These are phyloP conservation scores for Oceanites oceanicus DNA, from an alignment of 2,113 vertebrate genomes.

Conservation along the genomic window DNA sequence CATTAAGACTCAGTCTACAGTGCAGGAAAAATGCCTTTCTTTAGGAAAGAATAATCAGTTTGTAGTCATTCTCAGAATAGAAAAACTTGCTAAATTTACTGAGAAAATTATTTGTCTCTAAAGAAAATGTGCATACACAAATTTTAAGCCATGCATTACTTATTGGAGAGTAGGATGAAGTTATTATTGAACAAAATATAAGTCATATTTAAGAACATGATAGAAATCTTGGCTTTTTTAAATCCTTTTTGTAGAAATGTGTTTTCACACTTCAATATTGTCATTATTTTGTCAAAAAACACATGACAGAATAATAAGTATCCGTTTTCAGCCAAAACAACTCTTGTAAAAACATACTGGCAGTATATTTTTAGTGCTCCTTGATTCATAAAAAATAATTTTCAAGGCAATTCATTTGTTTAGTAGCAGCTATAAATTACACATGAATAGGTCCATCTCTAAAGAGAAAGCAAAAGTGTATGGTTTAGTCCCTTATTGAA, in stretches of 20 bases:
- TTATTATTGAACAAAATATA: background rate
- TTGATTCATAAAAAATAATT: background rate
- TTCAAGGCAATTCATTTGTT: background rate
- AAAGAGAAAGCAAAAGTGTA: background rate
- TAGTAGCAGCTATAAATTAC: background rate
- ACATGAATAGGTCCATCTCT: background rate
- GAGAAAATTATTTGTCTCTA: background rate
- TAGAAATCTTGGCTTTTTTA: background rate
- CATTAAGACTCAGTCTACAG: background rate
- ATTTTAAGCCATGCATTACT: background rate
- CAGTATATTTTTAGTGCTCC: background rate
- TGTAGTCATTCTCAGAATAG: background rate
- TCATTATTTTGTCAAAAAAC: background rate
- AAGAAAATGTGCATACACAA: background rate
- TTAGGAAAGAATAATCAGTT: background rate
- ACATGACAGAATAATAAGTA: background rate
- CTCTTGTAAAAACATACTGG: background rate
- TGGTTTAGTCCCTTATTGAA: background rate
- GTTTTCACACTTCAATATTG: background rate
- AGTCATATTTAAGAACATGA: background rate
- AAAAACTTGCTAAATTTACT: background rate
- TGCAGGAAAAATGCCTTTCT: background rate
- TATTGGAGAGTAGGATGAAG: background rate
- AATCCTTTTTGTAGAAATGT: background rate
- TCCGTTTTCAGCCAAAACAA: background rate